Percentiles rank a stretch among this genome's conserved stretches.
These are phyloP conservation scores for Melospiza melodia DNA, from an alignment of 2,113 vertebrate species.

Conservation along the genomic window DNA sequence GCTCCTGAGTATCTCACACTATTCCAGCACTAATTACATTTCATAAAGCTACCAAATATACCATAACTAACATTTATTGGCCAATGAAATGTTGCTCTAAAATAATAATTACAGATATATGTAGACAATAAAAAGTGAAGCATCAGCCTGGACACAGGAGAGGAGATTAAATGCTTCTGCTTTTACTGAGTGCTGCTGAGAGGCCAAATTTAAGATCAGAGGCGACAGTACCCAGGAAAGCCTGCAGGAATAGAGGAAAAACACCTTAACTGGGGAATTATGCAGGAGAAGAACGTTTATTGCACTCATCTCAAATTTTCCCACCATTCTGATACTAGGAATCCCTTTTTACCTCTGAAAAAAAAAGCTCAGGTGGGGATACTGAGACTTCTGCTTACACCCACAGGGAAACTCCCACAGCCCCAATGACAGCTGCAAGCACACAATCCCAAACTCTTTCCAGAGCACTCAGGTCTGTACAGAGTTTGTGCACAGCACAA, in stretches of 20 bases:
- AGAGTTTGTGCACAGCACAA: background rate
- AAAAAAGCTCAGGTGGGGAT: background rate
- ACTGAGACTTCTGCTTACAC: background rate
- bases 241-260: background rate
- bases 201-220: constrained; percentile 10
- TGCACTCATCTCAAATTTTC: background rate
- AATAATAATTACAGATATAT: constrained; percentile 72
- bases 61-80: constrained; percentile 73
- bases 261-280: background rate
- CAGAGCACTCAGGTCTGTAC: background rate
- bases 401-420: background rate
- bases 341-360: background rate
- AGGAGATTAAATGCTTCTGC: constrained; percentile 42
- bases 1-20: constrained; percentile 32
- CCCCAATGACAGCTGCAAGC: fast-evolving
- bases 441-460: background rate
- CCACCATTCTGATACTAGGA: background rate
- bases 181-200: background rate
- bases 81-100: constrained; percentile 66
- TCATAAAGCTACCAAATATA: constrained; percentile 67
- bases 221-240: background rate
- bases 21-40: constrained; percentile 68
- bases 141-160: background rate
- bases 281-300: background rate
- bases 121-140: constrained; percentile 64